A percentile compares a stretch with the other conserved stretches of the same genome.
Conservation (phyloP, 1,140 invertebrate genomes). For the Cepaea nemoralis region DNA sequence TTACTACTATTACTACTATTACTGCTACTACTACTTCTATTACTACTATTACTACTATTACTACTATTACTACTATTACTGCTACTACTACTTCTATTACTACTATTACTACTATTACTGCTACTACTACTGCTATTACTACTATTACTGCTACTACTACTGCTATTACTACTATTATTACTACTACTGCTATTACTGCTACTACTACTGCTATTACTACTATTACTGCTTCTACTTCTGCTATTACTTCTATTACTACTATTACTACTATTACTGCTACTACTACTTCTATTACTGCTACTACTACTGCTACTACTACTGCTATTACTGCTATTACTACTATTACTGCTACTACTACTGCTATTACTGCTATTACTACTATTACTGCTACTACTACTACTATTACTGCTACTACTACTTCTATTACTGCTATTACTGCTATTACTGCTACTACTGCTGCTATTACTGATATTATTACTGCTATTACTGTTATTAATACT, state of each 20-base stretch:
- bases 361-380: too few species aligned
- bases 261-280: neutral
- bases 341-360: slow-evolving; percentile 11
- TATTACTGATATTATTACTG: neutral
- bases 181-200: slow-evolving; percentile 1
- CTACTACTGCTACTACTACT: too few species aligned
- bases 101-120: neutral
- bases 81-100: neutral
- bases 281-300: slow-evolving; percentile 14
- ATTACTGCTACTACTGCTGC: neutral
- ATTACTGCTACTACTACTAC: slow-evolving; percentile 4
- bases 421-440: too few species aligned
- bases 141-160: too few species aligned
- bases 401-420: neutral
- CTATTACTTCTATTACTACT: neutral
- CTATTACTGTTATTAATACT: too few species aligned
- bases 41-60: slow-evolving; percentile 12
- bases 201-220: neutral
- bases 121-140: too few species aligned
- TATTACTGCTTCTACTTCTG: too few species aligned
- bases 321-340: too few species aligned
- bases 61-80: slow-evolving; percentile 16
- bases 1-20: neutral
- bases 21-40: neutral
- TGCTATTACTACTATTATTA: neutral